phyloP scores from a whole-genome alignment of 2,888 invertebrate species.

The Anorthoa munda region DNA sequence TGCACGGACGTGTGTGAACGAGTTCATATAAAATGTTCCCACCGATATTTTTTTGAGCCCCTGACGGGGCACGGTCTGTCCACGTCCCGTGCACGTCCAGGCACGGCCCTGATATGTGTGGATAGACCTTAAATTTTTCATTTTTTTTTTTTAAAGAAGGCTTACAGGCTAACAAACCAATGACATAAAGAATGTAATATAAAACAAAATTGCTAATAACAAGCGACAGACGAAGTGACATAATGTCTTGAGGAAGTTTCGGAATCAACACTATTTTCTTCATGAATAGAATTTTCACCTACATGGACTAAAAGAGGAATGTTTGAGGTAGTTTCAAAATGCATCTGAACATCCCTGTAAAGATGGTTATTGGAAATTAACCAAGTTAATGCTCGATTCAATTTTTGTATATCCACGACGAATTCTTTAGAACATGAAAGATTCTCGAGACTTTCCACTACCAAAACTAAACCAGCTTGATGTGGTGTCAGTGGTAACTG shows the following conservation, averaged over 20 bases:
- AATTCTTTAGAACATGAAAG: slow-evolving; percentile 13
- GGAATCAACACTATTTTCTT: not conserved
- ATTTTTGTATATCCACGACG: slow-evolving; percentile 3
- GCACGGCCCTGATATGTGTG: no score
- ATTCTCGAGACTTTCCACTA: slow-evolving; percentile 15
- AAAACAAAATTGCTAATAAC: no score
- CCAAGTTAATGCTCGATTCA: slow-evolving; percentile 12
- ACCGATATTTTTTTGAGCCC: no score
- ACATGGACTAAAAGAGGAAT: not conserved
- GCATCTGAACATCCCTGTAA: slow-evolving; percentile 11
- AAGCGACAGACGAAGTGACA: no score
- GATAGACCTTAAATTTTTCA: no score
- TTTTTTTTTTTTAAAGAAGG: no score
- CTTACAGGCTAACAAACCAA: no score
- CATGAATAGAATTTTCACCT: slow-evolving; percentile 6
- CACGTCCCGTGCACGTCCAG: no score
- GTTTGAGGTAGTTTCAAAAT: not conserved
- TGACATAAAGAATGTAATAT: no score
- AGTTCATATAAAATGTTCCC: no score
- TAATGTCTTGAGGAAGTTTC: not conserved
- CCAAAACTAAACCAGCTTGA: slow-evolving; percentile 13
- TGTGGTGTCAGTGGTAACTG: slow-evolving; percentile 16
- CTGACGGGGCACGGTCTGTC: no score
- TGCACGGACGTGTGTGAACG: no score
- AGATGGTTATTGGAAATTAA: slow-evolving; percentile 18